Base-by-base conservation (phyloP, 1,140 invertebrate species). In the Coboldia fuscipes region DNA sequence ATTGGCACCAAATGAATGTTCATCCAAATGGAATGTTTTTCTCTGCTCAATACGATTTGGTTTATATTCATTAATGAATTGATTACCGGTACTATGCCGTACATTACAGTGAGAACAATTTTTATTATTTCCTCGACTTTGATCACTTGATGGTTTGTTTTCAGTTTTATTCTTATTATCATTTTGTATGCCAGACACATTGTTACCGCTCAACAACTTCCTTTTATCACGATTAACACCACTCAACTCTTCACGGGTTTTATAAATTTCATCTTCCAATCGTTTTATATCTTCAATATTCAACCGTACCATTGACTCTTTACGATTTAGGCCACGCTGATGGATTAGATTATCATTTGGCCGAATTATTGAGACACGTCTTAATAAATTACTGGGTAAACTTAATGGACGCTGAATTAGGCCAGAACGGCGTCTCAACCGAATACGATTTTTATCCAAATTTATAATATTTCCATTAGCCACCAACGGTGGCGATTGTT, bases 241-340 rank as follows among this genome's bases (percentile, higher is more conserved):
- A 10, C 9, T 29, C 27, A 13, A 9, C 5, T 29, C 27, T 15
- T 29, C 27, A 8, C 14, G 9, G 8, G 8, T 8, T 15, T 29
- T 9, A 29, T 29, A 29, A 6, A 29, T 29, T 29, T 29, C 27
- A 29, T 29, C 27, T 15, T 29, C 27, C 27, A 29, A 29, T 29
- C 14, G 8, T 13, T 29, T 29, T 9, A 29, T 29, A 6, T 10
- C 8, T 15, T 8, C 6, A 8, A 29, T 29, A 13, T 29, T 13
- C 27, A 29, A 15, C 8, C n/a, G 8, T 9, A 15, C n/a, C 5
- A 5, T 15, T 9, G 27, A 13, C 6, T 15, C 6, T n/a, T 29
- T 13, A 10, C 14, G 27, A 24, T 24, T 24, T 29, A n/a, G 27
- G 5, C 14, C 14, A 9, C 8, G 14, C 8, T 29, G 8, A 5